These are phyloP conservation scores for Dichetophora obliterata DNA, from an alignment of 2,888 invertebrate species.

Conservation along the genomic window DNA sequence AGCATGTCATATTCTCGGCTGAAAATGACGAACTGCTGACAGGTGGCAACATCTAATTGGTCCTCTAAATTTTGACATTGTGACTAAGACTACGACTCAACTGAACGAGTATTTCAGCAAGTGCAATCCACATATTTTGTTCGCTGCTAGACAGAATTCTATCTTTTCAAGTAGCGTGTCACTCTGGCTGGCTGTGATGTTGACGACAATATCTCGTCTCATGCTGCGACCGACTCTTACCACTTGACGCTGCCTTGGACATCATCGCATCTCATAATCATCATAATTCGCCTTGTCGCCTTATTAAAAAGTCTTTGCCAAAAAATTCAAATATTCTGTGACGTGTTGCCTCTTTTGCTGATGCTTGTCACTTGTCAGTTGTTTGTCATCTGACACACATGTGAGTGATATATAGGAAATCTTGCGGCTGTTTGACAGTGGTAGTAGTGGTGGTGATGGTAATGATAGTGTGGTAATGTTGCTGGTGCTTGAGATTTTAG, in stretches of 20 bases:
- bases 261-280: conserved; percentile 48
- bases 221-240: too few relatives aligned
- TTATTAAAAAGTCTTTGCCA: conserved; percentile 49
- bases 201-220: conserved; percentile 28
- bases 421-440: conserved; percentile 53
- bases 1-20: conserved; percentile 60
- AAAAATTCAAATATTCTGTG: conserved; percentile 48
- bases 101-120: neutral
- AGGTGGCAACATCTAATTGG: conserved; percentile 70
- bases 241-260: conserved; percentile 3
- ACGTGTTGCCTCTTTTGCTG: conserved; percentile 52
- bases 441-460: conserved; percentile 39
- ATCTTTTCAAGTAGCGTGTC: conserved; percentile 17
- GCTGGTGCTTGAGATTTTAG: conserved; percentile 42
- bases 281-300: conserved; percentile 63
- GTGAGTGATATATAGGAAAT: conserved; percentile 65
- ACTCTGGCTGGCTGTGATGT: conserved; percentile 11
- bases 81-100: conserved; percentile 25
- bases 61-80: conserved; percentile 64
- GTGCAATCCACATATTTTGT: neutral
- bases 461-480: conserved; percentile 11
- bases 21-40: conserved; percentile 70
- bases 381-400: conserved; percentile 66
- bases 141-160: conserved; percentile 4
- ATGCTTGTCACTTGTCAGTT: conserved; percentile 67